Base-by-base conservation (phyloP, 1,140 invertebrate genomes). In the Rhagoletis pomonella region DNA sequence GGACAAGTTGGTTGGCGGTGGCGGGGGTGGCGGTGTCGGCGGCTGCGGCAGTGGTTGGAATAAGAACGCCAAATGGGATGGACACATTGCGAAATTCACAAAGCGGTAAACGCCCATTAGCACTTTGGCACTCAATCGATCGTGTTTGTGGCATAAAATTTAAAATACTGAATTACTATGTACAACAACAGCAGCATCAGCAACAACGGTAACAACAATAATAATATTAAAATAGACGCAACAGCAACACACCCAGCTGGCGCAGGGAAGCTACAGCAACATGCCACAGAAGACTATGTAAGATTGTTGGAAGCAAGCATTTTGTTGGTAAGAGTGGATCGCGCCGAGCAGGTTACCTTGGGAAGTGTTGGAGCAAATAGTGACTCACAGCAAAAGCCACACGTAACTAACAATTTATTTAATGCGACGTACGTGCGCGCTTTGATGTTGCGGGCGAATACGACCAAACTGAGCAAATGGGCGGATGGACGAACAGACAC, bases 381-480 rank as follows among this genome's bases (percentile, higher is more conserved):
- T 81, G 73, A 58, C 73, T 81, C 47, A 87, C 60, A 87, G 65
- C 87, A 69, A 64, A 86, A 88, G 86, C 67, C 81, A 89, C 87
- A 89, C 91, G 91, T 92, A 91, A 91, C 91, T 91, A 92, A 92
- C 90, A 91, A 91, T 91, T 91, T 91, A 91, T 91, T 92, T 91
- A 91, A 91, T 91, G 91, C 88, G 91, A 88, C 91, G 89, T 91
- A 92, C 91, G 91, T 91, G 91, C 90, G 90, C 91, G 91, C 92
- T 91, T 81, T 81, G 73, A 81, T 81, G 73, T 81, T 81, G 44
- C 47, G 73, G n/a, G 44, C n/a, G 9, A 81, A 81, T 81, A 47
- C 73, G 47, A 55, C 69, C 42, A 44, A 77, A 77, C 44, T 14
- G 69, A 64, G 4, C 9, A 10, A n/a, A 47, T 47, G 69, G 42